Base-by-base conservation (phyloP, 2,888 invertebrate species). In the Macropis europaea region DNA sequence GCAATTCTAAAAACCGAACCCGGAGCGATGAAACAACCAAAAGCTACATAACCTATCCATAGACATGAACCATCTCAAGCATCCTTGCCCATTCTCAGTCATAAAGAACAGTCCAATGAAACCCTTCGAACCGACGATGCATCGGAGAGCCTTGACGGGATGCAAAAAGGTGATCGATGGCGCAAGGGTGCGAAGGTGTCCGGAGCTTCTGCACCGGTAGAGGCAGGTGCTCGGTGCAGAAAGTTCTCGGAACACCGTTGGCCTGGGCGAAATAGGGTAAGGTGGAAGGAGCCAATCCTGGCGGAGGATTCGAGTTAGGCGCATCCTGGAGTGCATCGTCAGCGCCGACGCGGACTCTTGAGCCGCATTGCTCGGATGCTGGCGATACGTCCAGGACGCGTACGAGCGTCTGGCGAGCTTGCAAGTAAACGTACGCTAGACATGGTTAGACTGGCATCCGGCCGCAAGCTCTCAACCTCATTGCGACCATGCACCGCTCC, bases 401-500 rank as follows among this genome's bases (percentile, higher is more conserved):
- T 81, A 77, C 75, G 74, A 78, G 42, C 76, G 81, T 81, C 80
- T 78, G 77, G 57, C 76, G 66, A 78, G 77, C 73, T 76, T 54
- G 81, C 85, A 83, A 86, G 86, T 87, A 84, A 85, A 73, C 77
- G 71, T 79, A 81, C 74, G 81, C 73, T 81, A 82, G 86, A 83
- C 84, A 85, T 82, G 86, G 87, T 87, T 83, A 82, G 75, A 66
- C 79, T 86, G 89, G 89, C 85, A 89, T 89, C 80, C 79, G 77
- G 85, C 89, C 89, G 84, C 89, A 88, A 87, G 82, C 89, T 89
- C 88, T 87, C 87, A 82, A 84, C 87, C 88, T 88, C 88, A 86
- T 88, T 81, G 86, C 85, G 56, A 77, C 80, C 81, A 69, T 80
- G 36, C 24, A 67, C 77, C 36, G 32, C 52, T n/a, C n/a, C n/a